These are phyloP conservation scores for Eclectus roratus DNA, from an alignment of 2,113 vertebrate genomes.

Conservation along the genomic window DNA sequence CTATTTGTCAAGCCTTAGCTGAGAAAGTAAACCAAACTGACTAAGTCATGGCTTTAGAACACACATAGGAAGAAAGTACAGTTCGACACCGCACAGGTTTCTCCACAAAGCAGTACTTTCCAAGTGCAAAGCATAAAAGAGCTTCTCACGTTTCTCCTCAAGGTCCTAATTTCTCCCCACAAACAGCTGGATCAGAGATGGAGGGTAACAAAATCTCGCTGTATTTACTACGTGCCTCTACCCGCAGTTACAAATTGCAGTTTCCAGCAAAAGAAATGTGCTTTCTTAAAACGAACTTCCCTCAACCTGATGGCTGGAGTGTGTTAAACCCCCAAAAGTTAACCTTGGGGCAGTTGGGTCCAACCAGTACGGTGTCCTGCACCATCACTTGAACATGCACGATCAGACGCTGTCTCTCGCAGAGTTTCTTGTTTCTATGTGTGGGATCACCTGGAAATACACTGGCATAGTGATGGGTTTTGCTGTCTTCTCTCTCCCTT, in stretches of 20 bases:
- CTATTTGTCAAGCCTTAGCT: background rate
- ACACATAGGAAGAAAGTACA: background rate
- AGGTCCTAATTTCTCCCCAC: background rate
- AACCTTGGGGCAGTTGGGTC: background rate
- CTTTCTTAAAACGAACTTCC: background rate
- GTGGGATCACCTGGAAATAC: background rate
- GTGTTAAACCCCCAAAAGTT: fast-evolving
- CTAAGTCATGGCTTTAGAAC: background rate
- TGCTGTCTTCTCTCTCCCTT: background rate
- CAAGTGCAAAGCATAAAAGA: background rate
- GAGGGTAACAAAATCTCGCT: background rate
- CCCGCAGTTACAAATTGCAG: background rate
- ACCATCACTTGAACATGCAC: background rate
- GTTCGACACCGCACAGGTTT: background rate
- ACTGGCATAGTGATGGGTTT: background rate
- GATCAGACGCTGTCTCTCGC: background rate
- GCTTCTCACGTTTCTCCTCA: background rate
- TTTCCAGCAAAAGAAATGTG: background rate
- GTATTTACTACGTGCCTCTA: background rate
- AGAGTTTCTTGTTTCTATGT: background rate
- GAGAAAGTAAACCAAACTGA: slow-evolving; percentile 16
- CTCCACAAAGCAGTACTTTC: background rate
- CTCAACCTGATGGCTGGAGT: background rate
- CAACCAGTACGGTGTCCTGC: too few relatives aligned
- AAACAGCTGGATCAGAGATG: background rate